These are phyloP conservation scores for Drepana falcataria DNA, from an alignment of 2,888 invertebrate genomes.

Conservation along the genomic window DNA sequence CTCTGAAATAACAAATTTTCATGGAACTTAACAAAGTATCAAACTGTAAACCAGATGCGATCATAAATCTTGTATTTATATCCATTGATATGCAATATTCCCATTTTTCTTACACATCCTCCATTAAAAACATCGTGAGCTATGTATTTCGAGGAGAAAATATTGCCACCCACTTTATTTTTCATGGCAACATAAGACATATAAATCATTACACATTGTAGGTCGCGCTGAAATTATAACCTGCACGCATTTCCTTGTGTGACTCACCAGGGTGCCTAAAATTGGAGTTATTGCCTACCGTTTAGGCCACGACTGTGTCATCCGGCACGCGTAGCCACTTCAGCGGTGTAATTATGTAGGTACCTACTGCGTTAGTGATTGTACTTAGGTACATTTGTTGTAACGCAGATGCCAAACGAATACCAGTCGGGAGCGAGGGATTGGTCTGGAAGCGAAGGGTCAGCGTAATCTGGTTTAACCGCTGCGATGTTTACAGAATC, in stretches of 20 bases:
- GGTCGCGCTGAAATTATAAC: constrained; percentile 71
- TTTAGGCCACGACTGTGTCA: constrained; percentile 2
- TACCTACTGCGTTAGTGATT: constrained; percentile 7
- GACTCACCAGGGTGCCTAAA: constrained; percentile 70
- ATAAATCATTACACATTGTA: constrained; percentile 70
- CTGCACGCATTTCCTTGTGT: constrained; percentile 76
- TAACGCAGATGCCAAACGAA: constrained; percentile 34
- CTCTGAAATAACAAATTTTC: neutral
- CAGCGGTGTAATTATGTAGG: neutral
- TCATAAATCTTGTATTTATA: neutral
- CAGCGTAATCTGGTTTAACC: constrained; percentile 52
- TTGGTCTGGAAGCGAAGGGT: constrained; percentile 29
- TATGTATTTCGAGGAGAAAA: constrained; percentile 16
- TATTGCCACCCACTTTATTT: constrained; percentile 31
- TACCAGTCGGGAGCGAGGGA: constrained; percentile 24
- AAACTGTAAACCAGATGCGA: neutral
- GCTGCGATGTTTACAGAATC: constrained; percentile 73
- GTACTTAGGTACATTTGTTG: constrained; percentile 29
- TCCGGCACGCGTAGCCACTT: neutral
- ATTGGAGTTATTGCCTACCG: constrained; percentile 72
- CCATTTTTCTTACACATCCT: constrained; percentile 14
- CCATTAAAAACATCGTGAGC: constrained; percentile 11
- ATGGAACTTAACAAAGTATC: neutral
- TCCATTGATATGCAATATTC: constrained; percentile 1
- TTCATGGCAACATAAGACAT: constrained; percentile 42